These are phyloP conservation scores for Pseudochromis fuscus DNA, from an alignment of 2,797 vertebrate species.

Conservation along the genomic window DNA sequence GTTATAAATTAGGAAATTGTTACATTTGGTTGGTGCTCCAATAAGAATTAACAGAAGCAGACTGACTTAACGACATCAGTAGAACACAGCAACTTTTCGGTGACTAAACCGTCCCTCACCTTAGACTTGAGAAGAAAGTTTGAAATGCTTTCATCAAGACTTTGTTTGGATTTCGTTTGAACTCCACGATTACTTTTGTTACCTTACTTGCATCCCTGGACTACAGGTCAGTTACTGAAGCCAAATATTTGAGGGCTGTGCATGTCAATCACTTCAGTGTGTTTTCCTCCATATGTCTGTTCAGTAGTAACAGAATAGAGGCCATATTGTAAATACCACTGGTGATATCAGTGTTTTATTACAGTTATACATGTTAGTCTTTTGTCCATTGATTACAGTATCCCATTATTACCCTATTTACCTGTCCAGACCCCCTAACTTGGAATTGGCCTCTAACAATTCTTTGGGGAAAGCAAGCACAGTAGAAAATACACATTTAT, in stretches of 20 bases:
- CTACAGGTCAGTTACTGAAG: conserved; percentile 87
- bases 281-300: conserved; percentile 76
- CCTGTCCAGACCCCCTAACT: conserved; percentile 69
- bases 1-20: conserved; percentile 55
- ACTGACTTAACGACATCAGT: conserved; percentile 51
- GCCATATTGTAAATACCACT: conserved; percentile 66
- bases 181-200: conserved; percentile 80
- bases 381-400: conserved; percentile 64
- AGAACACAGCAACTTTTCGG: conserved; percentile 54
- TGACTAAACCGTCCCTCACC: conserved; percentile 71
- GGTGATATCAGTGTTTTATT: conserved; percentile 56
- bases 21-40: conserved; percentile 59
- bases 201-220: conserved; percentile 85
- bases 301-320: conserved; percentile 71
- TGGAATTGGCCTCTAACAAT: conserved; percentile 75
- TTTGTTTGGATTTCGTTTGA: conserved; percentile 82
- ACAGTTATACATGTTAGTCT: conserved; percentile 57
- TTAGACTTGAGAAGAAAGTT: conserved; percentile 83
- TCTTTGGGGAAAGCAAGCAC: conserved; percentile 70
- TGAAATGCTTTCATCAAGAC: conserved; percentile 82
- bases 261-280: conserved; percentile 79
- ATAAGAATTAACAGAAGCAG: conserved; percentile 49
- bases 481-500: conserved; percentile 71
- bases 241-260: conserved; percentile 82
- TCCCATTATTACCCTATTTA: conserved; percentile 59